phyloP scores from a whole-genome alignment of 2,797 vertebrate genomes.

The Apodemus agrarius region DNA sequence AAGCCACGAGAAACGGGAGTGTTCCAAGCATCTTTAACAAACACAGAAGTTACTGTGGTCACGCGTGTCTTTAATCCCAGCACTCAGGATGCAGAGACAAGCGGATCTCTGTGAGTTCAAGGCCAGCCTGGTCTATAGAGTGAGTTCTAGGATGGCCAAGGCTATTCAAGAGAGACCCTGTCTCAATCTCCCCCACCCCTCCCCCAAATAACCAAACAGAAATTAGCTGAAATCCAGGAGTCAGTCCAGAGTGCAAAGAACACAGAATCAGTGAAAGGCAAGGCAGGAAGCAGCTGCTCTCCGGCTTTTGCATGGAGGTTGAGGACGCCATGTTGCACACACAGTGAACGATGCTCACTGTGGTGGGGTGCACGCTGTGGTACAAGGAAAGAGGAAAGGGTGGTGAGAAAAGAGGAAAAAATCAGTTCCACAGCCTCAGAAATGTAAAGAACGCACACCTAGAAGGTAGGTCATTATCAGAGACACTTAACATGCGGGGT shows the following conservation, averaged over 20 bases:
- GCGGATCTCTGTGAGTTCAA: not conserved
- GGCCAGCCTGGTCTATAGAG: not conserved
- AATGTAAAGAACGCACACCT: not conserved
- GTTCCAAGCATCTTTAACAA: not conserved
- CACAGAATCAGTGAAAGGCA: not conserved
- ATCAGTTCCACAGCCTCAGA: not conserved
- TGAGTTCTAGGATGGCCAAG: not conserved
- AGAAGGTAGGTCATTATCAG: not conserved
- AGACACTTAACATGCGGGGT: not conserved
- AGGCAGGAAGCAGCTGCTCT: not conserved
- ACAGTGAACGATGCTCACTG: not conserved
- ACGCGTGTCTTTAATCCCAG: not conserved
- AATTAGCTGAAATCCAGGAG: not conserved
- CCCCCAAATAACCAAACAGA: not conserved
- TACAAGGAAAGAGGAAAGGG: not conserved
- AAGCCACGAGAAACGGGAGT: not conserved
- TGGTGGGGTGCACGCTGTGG: accelerated
- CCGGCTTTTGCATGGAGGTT: not conserved
- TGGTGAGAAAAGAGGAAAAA: not conserved
- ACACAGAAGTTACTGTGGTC: not conserved
- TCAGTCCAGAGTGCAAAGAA: not conserved
- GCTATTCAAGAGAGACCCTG: not conserved
- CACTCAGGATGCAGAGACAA: not conserved
- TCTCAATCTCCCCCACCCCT: not conserved
- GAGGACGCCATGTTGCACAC: not conserved